phyloP scores from a whole-genome alignment of 1,140 invertebrate species.

The Tigriopus japonicus region DNA sequence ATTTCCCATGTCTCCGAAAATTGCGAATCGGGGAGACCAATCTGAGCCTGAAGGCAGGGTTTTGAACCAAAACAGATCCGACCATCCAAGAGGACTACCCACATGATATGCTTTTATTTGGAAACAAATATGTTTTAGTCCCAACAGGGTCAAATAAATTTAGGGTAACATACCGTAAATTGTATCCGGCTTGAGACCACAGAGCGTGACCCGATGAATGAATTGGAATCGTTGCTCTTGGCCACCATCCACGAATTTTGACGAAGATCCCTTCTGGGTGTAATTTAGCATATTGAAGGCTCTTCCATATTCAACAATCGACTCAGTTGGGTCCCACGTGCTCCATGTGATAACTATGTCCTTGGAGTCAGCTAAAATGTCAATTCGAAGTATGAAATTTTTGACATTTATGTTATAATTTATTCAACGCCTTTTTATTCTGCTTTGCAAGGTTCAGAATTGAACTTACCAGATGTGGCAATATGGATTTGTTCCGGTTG shows the following conservation, averaged over 20 bases:
- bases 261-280: too few species aligned
- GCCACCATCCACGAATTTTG: neutral
- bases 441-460: too few species aligned
- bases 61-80: conserved; percentile 48
- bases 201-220: neutral
- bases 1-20: conserved; percentile 82
- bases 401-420: too few species aligned
- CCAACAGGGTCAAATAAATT: neutral
- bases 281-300: too few species aligned
- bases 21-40: conserved; percentile 58
- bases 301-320: too few species aligned
- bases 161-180: neutral
- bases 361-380: too few species aligned
- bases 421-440: too few species aligned
- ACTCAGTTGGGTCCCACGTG: too few species aligned
- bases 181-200: neutral
- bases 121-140: conserved; percentile 14
- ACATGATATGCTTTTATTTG: conserved; percentile 54
- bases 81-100: conserved; percentile 60
- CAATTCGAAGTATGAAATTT: too few species aligned
- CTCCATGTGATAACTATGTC: too few species aligned
- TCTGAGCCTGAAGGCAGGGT: conserved; percentile 38
- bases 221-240: neutral
- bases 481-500: too few species aligned
- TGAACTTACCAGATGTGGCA: too few species aligned